Percentiles rank a stretch among this genome's conserved stretches.
Evolutionary conservation across 2,113 vertebrate genomes (phyloP).

Genomic region (Eptesicus fuscus): DNA sequence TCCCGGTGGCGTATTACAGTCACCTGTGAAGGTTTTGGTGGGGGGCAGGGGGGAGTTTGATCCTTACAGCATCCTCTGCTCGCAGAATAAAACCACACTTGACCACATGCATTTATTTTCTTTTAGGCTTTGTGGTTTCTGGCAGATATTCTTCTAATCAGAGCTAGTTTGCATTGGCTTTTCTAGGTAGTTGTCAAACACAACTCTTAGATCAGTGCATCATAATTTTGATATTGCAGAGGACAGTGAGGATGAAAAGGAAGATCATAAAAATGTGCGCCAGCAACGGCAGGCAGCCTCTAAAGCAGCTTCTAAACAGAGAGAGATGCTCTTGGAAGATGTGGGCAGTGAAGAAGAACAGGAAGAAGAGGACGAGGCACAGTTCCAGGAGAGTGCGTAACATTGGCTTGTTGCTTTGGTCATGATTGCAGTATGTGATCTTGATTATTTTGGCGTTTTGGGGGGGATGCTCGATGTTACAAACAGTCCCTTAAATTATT

Average conservation of each 20-base stretch:
- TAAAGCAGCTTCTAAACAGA: slow-evolving; percentile 97
- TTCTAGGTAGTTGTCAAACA: background rate
- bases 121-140: no score
- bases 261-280: slow-evolving; percentile 94
- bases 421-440: background rate
- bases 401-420: background rate
- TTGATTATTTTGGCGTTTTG: background rate
- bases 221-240: slow-evolving; percentile 80
- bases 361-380: slow-evolving; percentile 91
- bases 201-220: background rate
- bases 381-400: slow-evolving; percentile 93
- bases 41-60: accelerated
- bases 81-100: no score
- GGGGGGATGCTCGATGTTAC: background rate
- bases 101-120: no score
- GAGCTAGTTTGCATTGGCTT: background rate
- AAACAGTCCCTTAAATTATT: background rate
- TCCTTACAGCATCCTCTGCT: no score
- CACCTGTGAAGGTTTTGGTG: background rate
- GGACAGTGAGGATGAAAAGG: slow-evolving; percentile 95
- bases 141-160: no score
- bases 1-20: background rate
- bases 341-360: slow-evolving; percentile 96
- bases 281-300: slow-evolving; percentile 97
- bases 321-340: slow-evolving; percentile 96